These are phyloP conservation scores for Melitaea cinxia DNA, from an alignment of 1,140 invertebrate genomes.

Conservation along the genomic window DNA sequence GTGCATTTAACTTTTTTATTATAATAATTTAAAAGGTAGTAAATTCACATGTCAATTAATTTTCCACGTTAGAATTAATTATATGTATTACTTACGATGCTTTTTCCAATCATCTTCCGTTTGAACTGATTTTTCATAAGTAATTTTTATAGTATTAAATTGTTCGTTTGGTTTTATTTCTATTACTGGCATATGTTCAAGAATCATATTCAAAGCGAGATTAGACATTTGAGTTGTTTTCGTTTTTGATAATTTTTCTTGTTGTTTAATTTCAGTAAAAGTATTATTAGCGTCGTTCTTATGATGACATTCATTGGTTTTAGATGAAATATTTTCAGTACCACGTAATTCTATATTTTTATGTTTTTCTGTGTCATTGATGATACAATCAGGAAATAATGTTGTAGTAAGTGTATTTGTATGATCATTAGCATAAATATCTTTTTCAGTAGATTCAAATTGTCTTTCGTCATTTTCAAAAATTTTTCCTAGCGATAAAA, in stretches of 20 bases:
- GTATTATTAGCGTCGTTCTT: too few relatives aligned
- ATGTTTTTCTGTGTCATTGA: background rate
- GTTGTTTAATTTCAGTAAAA: background rate
- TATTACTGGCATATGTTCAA: constrained; percentile 22
- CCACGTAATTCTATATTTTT: background rate
- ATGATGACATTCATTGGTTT: too few relatives aligned
- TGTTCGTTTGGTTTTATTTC: constrained; percentile 7
- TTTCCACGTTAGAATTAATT: too few relatives aligned
- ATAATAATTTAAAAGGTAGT: too few relatives aligned
- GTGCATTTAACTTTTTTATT: too few relatives aligned
- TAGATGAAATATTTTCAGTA: too few relatives aligned
- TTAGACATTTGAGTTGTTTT: background rate
- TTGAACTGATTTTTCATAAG: constrained; percentile 10
- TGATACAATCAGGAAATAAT: background rate
- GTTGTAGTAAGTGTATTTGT: background rate
- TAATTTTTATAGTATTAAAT: background rate
- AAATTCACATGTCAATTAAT: too few relatives aligned
- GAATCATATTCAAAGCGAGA: constrained; percentile 7
- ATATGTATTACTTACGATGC: constrained; percentile 4
- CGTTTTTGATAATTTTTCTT: background rate
- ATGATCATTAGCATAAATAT: background rate
- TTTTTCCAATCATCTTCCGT: constrained; percentile 6
- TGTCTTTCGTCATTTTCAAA: constrained; percentile 56
- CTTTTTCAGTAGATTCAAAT: constrained; percentile 9
- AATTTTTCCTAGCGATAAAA: constrained; percentile 61